Percentiles rank a stretch among this genome's conserved stretches.
These are phyloP conservation scores for Chloropsis hardwickii DNA, from an alignment of 2,113 vertebrate species.

Conservation along the genomic window DNA sequence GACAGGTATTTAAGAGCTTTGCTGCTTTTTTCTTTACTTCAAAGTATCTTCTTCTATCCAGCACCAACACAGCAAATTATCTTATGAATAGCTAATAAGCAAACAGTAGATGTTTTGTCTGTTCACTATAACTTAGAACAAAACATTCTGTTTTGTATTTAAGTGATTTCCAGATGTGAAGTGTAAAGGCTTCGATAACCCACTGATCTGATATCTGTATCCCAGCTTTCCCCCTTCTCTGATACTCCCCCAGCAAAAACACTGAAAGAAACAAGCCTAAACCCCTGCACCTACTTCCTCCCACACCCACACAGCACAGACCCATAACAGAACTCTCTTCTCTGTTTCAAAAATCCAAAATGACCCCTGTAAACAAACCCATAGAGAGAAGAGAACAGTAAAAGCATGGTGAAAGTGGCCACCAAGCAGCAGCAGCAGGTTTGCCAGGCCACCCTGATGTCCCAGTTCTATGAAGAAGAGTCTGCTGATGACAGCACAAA, in stretches of 20 bases:
- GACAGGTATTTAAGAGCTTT: not conserved
- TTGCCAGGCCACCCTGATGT: slow-evolving; percentile 52
- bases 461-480: slow-evolving; percentile 27
- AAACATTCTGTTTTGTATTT: not conserved
- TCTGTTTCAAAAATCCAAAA: slow-evolving; percentile 63
- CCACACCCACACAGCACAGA: not conserved
- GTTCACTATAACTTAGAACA: not conserved
- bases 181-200: not conserved
- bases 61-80: not conserved
- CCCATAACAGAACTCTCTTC: slow-evolving; percentile 41
- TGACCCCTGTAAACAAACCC: slow-evolving; percentile 27
- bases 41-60: not conserved
- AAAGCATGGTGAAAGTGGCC: slow-evolving; percentile 25
- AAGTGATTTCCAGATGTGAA: not conserved
- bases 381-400: slow-evolving; percentile 34
- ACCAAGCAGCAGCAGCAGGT: slow-evolving; percentile 60
- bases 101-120: not conserved
- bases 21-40: not conserved
- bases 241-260: not conserved
- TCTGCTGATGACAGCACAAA: not conserved
- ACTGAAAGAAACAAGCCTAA: not conserved
- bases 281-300: not conserved
- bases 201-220: not conserved
- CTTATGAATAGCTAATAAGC: not conserved
- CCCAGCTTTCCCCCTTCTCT: not conserved